Evolutionary conservation across 1,140 invertebrate genomes (phyloP), one percentile per base, ranked within the genome.

Genomic region (Drosophila novamexicana): DNA sequence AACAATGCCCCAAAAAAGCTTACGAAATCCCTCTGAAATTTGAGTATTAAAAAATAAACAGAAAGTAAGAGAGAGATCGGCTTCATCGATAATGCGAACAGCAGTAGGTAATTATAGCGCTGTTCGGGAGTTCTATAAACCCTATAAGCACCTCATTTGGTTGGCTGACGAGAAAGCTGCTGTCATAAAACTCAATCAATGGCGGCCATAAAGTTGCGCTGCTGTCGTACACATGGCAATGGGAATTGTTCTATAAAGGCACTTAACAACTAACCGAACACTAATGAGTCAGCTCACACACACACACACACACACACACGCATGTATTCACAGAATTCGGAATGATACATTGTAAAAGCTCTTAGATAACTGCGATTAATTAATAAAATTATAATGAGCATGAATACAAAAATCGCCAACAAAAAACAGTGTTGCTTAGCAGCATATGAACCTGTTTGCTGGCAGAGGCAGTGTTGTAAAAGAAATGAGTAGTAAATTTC

Each of bases 131-230:
- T 59, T 52, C 32, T 53, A 58, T 58, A 66, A 72, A 42, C 22
- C 47, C 44, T 57, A 57, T 57, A 53, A 10, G 45, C 18, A 9
- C 14, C 37, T 58, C 56, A 16, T 16, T 58, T 44, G 39, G 10
- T 58, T 3, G 36, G 22, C 22, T 29, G 22, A 42, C 47, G 34
- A 59, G 63, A 67, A 67, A 67, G 68, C 61, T 32, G 68, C 61
- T 32, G 42, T 34, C 53, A 34, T 69, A 42, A 70, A 47, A 70
- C 6, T n/a, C 50, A 70, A 70, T 63, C 67, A 72, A 66, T 69
- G 29, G 50, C 32, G 7, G 36, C 47, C 59, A 63, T 45, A 53
- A 70, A 54, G 40, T 42, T 58, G 37, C 6, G 53, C 63, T 57
- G 63, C 54, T 58, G 47, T 7, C 7, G 22, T 22, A 52, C 22